Evolutionary conservation across 2,797 vertebrate genomes (phyloP).

Genomic region (Huso huso): DNA sequence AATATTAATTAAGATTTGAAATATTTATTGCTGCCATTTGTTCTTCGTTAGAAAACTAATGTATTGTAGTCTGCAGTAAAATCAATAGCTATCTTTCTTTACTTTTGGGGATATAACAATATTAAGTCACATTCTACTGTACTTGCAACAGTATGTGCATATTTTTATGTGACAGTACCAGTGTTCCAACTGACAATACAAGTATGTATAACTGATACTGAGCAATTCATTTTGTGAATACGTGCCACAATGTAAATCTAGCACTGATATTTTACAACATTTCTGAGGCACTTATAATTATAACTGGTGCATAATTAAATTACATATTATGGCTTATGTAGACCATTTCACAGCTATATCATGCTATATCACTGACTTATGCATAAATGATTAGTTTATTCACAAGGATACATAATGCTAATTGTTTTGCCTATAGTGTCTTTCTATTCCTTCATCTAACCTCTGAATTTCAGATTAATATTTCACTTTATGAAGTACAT

Average conservation of each 20-base stretch:
- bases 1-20: constrained; percentile 13
- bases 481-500: no score
- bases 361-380: no score
- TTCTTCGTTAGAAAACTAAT: constrained; percentile 7
- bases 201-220: constrained; percentile 18
- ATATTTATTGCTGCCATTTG: constrained; percentile 18
- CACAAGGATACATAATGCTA: no score
- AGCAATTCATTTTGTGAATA: constrained; percentile 20
- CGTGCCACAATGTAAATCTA: constrained; percentile 18
- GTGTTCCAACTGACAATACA: constrained; percentile 11
- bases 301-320: constrained; percentile 13
- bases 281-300: constrained; percentile 13
- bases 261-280: constrained; percentile 16
- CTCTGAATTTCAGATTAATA: no score
- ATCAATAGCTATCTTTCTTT: constrained; percentile 10
- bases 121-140: constrained; percentile 3
- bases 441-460: no score
- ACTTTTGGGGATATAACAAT: not conserved
- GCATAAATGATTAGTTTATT: no score
- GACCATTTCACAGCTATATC: not conserved
- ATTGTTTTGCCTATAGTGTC: no score
- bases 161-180: constrained; percentile 6
- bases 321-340: constrained; percentile 22
- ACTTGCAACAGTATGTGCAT: not conserved
- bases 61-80: constrained; percentile 10